phyloP scores from a whole-genome alignment of 2,113 vertebrate genomes.

The Channa argus region DNA sequence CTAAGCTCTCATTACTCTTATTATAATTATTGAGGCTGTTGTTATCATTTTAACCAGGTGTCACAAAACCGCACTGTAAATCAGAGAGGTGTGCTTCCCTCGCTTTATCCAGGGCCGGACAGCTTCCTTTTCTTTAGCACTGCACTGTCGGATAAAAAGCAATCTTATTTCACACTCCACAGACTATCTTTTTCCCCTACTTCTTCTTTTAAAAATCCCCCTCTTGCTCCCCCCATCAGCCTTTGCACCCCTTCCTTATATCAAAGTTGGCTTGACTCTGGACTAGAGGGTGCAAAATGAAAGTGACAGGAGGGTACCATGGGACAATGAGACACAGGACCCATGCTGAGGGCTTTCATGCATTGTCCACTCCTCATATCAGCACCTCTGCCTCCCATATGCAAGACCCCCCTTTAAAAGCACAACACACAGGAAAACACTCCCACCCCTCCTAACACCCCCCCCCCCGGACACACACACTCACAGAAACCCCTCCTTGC shows the following conservation, averaged over 20 bases:
- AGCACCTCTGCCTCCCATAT: conserved; percentile 80
- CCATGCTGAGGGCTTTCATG: conserved; percentile 86
- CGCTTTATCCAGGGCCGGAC: conserved; percentile 72
- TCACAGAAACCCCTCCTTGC: conserved; percentile 29
- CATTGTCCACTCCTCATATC: conserved; percentile 85
- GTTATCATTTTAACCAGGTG: conserved; percentile 84
- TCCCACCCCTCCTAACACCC: conserved; percentile 18
- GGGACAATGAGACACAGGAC: conserved; percentile 86
- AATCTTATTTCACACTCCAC: conserved; percentile 87
- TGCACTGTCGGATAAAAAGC: conserved; percentile 84
- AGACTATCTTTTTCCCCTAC: conserved; percentile 80
- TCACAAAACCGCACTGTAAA: conserved; percentile 67
- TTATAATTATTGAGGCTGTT: conserved; percentile 77
- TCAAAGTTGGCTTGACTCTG: conserved; percentile 85
- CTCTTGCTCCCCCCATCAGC: conserved; percentile 60
- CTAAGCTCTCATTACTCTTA: conserved; percentile 79
- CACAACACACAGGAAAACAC: conserved; percentile 72
- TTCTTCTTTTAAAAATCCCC: conserved; percentile 67
- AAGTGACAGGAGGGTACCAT: conserved; percentile 86
- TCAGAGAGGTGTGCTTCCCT: conserved; percentile 61
- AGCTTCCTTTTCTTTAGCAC: conserved; percentile 82
- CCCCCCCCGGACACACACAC: conserved; percentile 4
- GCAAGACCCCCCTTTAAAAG: conserved; percentile 54
- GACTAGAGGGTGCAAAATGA: conserved; percentile 85
- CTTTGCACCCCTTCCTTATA: conserved; percentile 80